Percentiles rank a stretch among this genome's conserved stretches.
Conservation (phyloP, 2,888 invertebrate species). For the Phyllotreta striolata region DNA sequence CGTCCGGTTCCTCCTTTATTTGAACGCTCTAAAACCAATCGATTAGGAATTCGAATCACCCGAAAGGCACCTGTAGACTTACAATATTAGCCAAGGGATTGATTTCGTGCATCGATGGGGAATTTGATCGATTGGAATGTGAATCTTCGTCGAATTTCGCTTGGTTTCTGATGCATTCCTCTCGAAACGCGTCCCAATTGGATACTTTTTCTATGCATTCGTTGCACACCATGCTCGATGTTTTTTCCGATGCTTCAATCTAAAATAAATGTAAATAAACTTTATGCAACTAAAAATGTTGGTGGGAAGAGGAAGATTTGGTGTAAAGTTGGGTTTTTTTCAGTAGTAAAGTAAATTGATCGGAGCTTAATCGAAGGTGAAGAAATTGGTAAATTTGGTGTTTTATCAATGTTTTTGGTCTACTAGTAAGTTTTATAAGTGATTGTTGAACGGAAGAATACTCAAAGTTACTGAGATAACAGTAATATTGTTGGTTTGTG, state of each 20-base stretch:
- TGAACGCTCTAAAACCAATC: constrained; percentile 48
- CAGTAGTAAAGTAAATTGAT: too few species aligned
- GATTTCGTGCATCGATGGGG: constrained; percentile 14
- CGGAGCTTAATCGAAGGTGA: too few species aligned
- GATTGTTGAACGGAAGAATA: too few species aligned
- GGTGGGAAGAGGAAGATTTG: constrained; percentile 9
- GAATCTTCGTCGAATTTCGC: constrained; percentile 62
- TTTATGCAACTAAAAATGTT: background rate
- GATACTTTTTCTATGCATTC: constrained; percentile 71
- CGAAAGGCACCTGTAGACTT: constrained; percentile 1
- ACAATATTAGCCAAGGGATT: constrained; percentile 26
- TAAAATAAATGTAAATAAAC: constrained; percentile 59
- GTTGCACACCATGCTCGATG: constrained; percentile 72
- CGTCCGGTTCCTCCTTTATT: constrained; percentile 54
- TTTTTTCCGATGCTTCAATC: constrained; percentile 70
- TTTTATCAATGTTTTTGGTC: too few species aligned
- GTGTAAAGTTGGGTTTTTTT: too few species aligned
- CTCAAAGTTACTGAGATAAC: too few species aligned
- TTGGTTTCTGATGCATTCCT: constrained; percentile 71
- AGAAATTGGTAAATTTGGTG: too few species aligned
- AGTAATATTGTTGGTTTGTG: too few species aligned
- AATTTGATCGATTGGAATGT: constrained; percentile 2
- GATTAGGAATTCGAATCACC: constrained; percentile 25
- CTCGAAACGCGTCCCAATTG: constrained; percentile 73
- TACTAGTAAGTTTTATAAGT: too few species aligned